Base-by-base conservation (phyloP, 2,888 invertebrate species). In the Conus canariensis region DNA sequence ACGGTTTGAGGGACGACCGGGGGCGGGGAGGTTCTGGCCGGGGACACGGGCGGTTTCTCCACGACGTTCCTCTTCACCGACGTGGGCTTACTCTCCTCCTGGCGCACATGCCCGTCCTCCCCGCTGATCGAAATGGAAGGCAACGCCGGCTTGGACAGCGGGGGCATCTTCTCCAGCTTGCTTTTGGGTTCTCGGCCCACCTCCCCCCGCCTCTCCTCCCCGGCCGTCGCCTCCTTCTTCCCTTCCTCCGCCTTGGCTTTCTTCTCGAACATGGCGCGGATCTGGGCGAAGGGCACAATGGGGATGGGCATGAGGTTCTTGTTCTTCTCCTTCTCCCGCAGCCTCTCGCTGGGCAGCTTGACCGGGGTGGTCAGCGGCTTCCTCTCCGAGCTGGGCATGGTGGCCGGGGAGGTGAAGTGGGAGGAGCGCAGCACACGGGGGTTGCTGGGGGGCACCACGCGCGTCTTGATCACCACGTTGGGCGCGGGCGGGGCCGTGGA, bases 221-320 rank as follows among this genome's bases (percentile, higher is more conserved):
- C 67, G 58, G 45, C 60, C 4, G 88, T 45, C 25, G 88, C 80
- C 30, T 90, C 56, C 58, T 60, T 83, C 25, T 88, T 25, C 77
- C 89, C 86, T 16, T 87, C 86, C 59, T n/a, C 14, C 16, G 88
- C 74, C 60, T 90, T 88, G 56, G 85, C 90, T 74, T 92, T 93
- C 58, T 90, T 91, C 91, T 95, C 95, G 91, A 95, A 95, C 94
- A 94, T 95, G 91, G 94, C 94, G 64, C 95, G 92, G 85, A 95
- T 91, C 91, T 94, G 93, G 88, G 94, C 93, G 91, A 95, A 95
- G 90, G 95, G 94, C 88, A 95, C 94, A 85, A 95, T 95, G 16
- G 95, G 94, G 67, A 95, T 95, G 45, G 95, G 95, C 92, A 94
- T 94, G 6, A 95, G 91, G 80, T 93, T 93, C 91, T 94, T 94